Evolutionary conservation across 2,888 invertebrate genomes (phyloP), one percentile per base, ranked within the genome.

Genomic region (Idaea aversata): DNA sequence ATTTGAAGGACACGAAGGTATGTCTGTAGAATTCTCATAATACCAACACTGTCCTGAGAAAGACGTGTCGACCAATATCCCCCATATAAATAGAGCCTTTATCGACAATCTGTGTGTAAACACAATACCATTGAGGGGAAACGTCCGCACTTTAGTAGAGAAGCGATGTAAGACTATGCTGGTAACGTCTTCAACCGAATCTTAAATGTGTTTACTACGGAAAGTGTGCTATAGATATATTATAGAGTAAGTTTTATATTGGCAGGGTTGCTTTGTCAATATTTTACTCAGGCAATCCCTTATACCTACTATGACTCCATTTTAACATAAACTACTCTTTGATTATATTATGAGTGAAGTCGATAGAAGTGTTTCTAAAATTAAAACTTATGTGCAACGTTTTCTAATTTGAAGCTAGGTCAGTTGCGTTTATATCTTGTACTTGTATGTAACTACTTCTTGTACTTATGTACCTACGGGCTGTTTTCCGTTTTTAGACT

Each of bases 41-140:
- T 65, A 63, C 63, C 63, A 66, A 62, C 64, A 59, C 15, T 63
- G 47, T 63, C 62, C 62, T 16, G 61, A 63, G 61, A 61, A 67
- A 65, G 63, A 65, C 60, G 67, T 68, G 65, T 66, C 62, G 64
- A 15, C 63, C 67, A 68, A 73, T 64, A 68, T 65, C 62, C 68
- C 59, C 59, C 67, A 65, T 65, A 67, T 72, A 71, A 73, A 71
- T 72, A 70, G 62, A 69, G 72, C 70, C 69, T 72, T 71, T 74
- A 74, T 74, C 72, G 71, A 66, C 72, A 71, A 72, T 74, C 72
- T 74, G 72, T 66, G 72, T 69, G 66, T 69, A 71, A 74, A 72
- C 72, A 73, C 73, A 72, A 73, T 72, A 72, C 70, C 64, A 69
- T 67, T 65, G 68, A 69, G 62, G 67, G 67, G 65, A 65, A 68